These are phyloP conservation scores for Ceratoteleas bidentatus DNA, from an alignment of 1,140 invertebrate species.

Conservation along the genomic window DNA sequence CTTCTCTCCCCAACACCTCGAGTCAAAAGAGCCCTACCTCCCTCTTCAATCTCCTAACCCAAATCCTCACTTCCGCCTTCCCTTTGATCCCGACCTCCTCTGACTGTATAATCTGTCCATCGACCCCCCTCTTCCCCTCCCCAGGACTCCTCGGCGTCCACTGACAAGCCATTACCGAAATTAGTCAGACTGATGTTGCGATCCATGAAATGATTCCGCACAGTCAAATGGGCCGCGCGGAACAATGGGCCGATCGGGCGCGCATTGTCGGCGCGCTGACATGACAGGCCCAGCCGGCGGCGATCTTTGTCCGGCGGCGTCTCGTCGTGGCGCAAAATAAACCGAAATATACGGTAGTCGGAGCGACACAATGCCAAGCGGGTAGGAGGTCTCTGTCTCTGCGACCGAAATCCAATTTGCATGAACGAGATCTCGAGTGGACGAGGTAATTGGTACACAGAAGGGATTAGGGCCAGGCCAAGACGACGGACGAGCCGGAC, in stretches of 20 bases:
- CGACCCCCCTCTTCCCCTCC: too few species aligned
- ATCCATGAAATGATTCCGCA: slow-evolving; percentile 11
- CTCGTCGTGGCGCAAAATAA: slow-evolving; percentile 50
- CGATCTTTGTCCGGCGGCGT: slow-evolving; percentile 48
- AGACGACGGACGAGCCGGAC: slow-evolving; percentile 64
- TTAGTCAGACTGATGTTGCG: slow-evolving; percentile 49
- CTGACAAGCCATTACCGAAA: slow-evolving; percentile 59
- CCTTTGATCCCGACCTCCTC: too few species aligned
- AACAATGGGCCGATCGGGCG: slow-evolving; percentile 33
- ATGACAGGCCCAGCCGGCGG: slow-evolving; percentile 39
- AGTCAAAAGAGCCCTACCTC: too few species aligned
- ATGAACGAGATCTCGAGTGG: slow-evolving; percentile 74
- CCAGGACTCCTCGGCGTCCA: slow-evolving; percentile 14
- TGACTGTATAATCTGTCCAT: too few species aligned
- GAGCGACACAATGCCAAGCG: slow-evolving; percentile 52
- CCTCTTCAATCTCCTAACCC: too few species aligned
- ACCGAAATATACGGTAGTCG: slow-evolving; percentile 52
- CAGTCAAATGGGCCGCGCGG: slow-evolving; percentile 46
- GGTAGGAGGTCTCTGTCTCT: slow-evolving; percentile 62
- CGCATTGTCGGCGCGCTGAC: slow-evolving; percentile 36
- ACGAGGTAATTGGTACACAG: slow-evolving; percentile 79
- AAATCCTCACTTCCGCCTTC: too few species aligned
- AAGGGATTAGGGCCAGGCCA: slow-evolving; percentile 72
- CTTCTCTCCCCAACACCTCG: too few species aligned
- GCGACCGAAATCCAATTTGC: slow-evolving; percentile 77